Conservation (phyloP, 2,797 vertebrate species). For the Myotis myotis region DNA sequence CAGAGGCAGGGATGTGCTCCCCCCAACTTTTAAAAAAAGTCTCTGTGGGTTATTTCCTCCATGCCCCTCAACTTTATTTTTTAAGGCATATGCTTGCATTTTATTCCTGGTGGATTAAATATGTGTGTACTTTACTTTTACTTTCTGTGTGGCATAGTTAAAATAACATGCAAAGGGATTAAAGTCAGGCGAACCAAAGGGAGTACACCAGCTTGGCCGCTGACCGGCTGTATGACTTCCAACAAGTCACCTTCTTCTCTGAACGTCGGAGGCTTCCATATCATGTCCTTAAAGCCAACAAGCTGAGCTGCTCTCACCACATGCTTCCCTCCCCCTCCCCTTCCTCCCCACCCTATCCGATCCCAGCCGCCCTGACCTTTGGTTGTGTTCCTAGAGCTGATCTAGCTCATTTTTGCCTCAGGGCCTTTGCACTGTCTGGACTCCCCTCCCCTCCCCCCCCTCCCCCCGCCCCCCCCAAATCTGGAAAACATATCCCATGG, state of each 20-base stretch:
- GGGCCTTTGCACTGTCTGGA: background rate
- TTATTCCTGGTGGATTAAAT: background rate
- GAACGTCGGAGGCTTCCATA: background rate
- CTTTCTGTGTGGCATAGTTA: background rate
- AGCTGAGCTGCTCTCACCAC: background rate
- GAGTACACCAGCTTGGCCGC: background rate
- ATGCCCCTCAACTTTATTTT: background rate
- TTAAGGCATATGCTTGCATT: background rate
- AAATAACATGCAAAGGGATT: background rate
- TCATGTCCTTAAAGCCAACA: background rate
- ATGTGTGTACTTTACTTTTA: background rate
- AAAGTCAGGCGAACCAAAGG: background rate
- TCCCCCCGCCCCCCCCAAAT: too few relatives aligned
- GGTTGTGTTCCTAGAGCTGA: background rate
- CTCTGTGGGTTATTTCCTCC: background rate
- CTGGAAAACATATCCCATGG: background rate
- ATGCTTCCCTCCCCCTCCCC: too few relatives aligned
- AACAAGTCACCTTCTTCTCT: background rate
- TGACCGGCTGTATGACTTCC: background rate
- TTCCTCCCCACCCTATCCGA: fast-evolving
- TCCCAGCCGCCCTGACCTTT: background rate
- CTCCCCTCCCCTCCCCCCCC: too few relatives aligned
- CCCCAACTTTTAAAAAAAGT: background rate
- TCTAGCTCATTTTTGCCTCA: background rate
- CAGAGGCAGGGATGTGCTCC: background rate